Evolutionary conservation across 2,888 invertebrate genomes (phyloP).

Genomic region (Amphipyra berbera): DNA sequence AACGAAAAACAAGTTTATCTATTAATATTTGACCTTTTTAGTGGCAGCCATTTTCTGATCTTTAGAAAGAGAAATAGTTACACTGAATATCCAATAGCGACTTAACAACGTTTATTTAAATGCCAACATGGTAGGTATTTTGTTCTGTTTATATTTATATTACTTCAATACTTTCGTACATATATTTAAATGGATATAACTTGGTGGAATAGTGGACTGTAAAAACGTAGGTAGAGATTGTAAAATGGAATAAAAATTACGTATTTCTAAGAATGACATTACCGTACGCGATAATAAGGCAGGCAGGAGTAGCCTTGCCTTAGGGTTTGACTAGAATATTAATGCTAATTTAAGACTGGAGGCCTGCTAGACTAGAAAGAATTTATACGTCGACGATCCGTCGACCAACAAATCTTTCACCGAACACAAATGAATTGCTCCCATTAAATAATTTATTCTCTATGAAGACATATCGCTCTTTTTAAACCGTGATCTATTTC

Average conservation of each 20-base stretch:
- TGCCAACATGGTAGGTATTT: conserved; percentile 6
- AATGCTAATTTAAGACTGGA: conserved; percentile 20
- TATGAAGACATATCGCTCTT: conserved; percentile 32
- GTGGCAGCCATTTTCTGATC: not conserved
- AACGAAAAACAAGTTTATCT: not conserved
- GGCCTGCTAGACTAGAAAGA: not conserved
- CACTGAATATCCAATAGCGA: not conserved
- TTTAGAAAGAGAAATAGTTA: not conserved
- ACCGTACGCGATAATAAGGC: not conserved
- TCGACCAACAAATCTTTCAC: conserved; percentile 8
- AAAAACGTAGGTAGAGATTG: not conserved
- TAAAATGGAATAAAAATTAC: not conserved
- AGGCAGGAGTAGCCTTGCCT: conserved; percentile 1
- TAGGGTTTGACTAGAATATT: conserved; percentile 27
- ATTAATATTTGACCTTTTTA: conserved; percentile 11
- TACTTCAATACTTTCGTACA: not conserved
- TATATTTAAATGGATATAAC: not conserved
- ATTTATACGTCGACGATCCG: not conserved
- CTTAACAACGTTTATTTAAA: not conserved
- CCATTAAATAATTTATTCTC: conserved; percentile 33
- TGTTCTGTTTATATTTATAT: conserved; percentile 2
- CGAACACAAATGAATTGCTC: conserved; percentile 14
- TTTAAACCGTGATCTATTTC: conserved; percentile 37
- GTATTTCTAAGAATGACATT: conserved; percentile 12
- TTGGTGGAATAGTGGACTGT: not conserved